These are phyloP conservation scores for Sepioteuthis lessoniana DNA, from an alignment of 2,888 invertebrate species.

Conservation along the genomic window DNA sequence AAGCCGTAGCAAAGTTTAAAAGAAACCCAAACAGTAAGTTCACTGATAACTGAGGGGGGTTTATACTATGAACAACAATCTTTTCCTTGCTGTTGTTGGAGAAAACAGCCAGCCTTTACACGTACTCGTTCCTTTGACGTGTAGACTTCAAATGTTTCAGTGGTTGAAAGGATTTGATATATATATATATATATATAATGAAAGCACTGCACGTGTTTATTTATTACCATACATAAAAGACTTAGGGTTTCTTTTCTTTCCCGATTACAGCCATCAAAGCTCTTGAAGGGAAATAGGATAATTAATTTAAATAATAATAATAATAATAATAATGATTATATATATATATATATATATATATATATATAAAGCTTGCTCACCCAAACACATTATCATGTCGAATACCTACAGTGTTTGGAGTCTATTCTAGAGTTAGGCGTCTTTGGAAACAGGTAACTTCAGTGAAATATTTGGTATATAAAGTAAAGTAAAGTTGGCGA, in stretches of 20 bases:
- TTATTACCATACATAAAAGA: not conserved
- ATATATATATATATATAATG: too few species aligned
- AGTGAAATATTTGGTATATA: too few species aligned
- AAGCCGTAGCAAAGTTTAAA: not conserved
- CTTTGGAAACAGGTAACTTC: not conserved
- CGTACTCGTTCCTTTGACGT: not conserved
- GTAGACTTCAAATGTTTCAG: not conserved
- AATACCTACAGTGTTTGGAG: not conserved
- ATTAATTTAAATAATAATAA: not conserved
- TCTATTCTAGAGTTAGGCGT: not conserved
- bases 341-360: too few species aligned
- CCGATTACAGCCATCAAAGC: not conserved
- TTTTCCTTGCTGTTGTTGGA: not conserved
- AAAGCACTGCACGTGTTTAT: not conserved
- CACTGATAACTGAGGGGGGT: not conserved
- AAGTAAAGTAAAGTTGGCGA: too few species aligned
- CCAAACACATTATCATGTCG: not conserved
- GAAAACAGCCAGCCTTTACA: not conserved
- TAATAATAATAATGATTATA: too few species aligned
- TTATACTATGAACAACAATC: too few species aligned
- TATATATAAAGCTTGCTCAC: not conserved
- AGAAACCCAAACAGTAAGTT: not conserved
- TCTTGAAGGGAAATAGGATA: not conserved
- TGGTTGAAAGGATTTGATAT: too few species aligned
- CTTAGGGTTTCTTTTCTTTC: not conserved